Percentiles rank a stretch among this genome's conserved stretches.
phyloP scores from a whole-genome alignment of 1,140 invertebrate genomes.

The Camponotus pennsylvanicus region DNA sequence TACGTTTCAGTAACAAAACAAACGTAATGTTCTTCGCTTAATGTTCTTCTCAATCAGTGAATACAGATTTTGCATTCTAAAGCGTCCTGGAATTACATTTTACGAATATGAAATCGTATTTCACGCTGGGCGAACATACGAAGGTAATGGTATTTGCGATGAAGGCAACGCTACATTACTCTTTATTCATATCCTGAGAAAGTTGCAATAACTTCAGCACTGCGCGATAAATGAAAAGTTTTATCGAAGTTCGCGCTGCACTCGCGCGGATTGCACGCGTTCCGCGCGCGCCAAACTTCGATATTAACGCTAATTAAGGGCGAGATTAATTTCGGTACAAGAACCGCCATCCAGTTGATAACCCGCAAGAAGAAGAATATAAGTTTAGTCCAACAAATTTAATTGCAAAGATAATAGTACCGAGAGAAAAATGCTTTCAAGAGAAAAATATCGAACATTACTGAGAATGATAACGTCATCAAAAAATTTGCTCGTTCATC shows the following conservation, averaged over 20 bases:
- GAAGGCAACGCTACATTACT: conserved; percentile 48
- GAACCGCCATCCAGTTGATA: conserved; percentile 33
- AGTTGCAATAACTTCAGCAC: conserved; percentile 58
- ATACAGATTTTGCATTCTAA: conserved; percentile 41
- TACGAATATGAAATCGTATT: conserved; percentile 60
- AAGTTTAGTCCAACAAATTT: conserved; percentile 4
- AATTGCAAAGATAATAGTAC: conserved; percentile 7
- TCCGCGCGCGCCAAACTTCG: conserved; percentile 41
- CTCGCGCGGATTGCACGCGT: conserved; percentile 48
- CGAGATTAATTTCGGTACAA: conserved; percentile 57
- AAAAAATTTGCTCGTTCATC: background rate
- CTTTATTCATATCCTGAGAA: conserved; percentile 62
- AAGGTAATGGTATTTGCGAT: conserved; percentile 32
- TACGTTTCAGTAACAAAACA: conserved; percentile 22
- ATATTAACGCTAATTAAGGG: conserved; percentile 57
- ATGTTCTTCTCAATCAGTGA: conserved; percentile 51
- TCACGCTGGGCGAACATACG: conserved; percentile 32
- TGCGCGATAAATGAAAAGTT: conserved; percentile 61
- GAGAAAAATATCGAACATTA: background rate
- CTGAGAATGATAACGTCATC: background rate
- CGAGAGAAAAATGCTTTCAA: background rate
- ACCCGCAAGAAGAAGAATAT: background rate
- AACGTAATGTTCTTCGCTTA: conserved; percentile 38
- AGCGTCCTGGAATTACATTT: conserved; percentile 44
- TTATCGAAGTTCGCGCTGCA: conserved; percentile 52